Conservation (phyloP, 1,140 invertebrate genomes). For the Reticulitermes speratus region DNA sequence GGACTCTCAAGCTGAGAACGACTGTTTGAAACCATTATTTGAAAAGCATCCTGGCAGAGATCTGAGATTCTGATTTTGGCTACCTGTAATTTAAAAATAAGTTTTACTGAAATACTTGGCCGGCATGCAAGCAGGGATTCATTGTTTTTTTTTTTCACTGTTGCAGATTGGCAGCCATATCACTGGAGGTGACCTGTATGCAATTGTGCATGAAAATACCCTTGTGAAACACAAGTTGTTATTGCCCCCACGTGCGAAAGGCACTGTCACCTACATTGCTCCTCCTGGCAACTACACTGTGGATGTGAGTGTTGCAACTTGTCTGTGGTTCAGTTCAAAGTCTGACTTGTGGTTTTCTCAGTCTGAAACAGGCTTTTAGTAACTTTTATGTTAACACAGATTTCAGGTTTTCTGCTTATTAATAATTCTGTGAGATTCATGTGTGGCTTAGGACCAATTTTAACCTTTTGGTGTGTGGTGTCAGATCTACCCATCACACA, state of each 20-base stretch:
- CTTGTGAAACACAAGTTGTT: slow-evolving; percentile 97
- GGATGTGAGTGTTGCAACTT: slow-evolving; percentile 65
- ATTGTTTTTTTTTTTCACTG: neutral
- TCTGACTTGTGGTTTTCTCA: neutral
- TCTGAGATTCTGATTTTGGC: no score
- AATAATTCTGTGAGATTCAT: no score
- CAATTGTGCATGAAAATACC: slow-evolving; percentile 94
- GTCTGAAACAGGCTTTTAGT: neutral
- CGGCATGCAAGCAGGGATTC: no score
- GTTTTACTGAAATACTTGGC: no score
- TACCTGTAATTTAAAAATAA: no score
- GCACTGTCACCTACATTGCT: slow-evolving; percentile 96
- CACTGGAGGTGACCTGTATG: slow-evolving; percentile 97
- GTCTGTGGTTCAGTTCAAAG: neutral
- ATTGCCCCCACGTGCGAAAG: slow-evolving; percentile 89
- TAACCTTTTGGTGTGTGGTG: no score
- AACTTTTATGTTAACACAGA: neutral
- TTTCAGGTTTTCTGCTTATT: neutral
- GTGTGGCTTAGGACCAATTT: no score
- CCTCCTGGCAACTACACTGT: slow-evolving; percentile 92
- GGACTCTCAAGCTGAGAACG: no score
- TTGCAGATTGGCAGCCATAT: slow-evolving; percentile 87
- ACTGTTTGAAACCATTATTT: no score
- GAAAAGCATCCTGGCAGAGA: no score
- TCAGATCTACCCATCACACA: no score